phyloP scores from a whole-genome alignment of 37 sponge, comb jelly and placozoan species.

The Beroe forskalii region DNA sequence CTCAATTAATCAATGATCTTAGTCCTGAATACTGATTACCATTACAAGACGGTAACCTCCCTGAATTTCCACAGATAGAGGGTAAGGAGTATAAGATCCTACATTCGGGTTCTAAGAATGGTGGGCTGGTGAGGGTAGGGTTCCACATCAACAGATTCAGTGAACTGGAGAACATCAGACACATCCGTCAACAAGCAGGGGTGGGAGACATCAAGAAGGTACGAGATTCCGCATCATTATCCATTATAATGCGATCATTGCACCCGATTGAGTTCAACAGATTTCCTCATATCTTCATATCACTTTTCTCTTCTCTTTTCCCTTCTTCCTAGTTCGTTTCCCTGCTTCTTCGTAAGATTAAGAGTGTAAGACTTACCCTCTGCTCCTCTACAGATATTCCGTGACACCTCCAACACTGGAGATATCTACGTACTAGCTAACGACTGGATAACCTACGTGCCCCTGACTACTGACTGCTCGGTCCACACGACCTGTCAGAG shows the following conservation, averaged over 20 bases:
- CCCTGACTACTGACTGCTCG: slow-evolving; percentile 35
- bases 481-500: slow-evolving; percentile 50
- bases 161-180: slow-evolving; percentile 12
- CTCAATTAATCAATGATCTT: too few relatives aligned
- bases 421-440: slow-evolving; percentile 40
- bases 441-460: slow-evolving; percentile 58
- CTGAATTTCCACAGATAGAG: not conserved
- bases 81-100: slow-evolving; percentile 31
- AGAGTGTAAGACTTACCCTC: too few relatives aligned
- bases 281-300: too few relatives aligned
- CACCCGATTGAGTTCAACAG: too few relatives aligned
- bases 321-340: too few relatives aligned
- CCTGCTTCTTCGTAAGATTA: too few relatives aligned
- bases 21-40: too few relatives aligned
- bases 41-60: not conserved
- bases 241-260: too few relatives aligned
- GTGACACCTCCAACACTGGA: not conserved
- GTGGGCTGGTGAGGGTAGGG: slow-evolving; percentile 6
- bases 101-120: slow-evolving; percentile 38
- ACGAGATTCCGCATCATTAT: not conserved
- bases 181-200: not conserved
- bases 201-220: slow-evolving; percentile 36
- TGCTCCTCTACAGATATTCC: slow-evolving; percentile 44
- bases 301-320: too few relatives aligned
- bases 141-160: slow-evolving; percentile 33